Evolutionary conservation across 2,888 invertebrate genomes (phyloP).

Genomic region (Netelia fuscicornis): DNA sequence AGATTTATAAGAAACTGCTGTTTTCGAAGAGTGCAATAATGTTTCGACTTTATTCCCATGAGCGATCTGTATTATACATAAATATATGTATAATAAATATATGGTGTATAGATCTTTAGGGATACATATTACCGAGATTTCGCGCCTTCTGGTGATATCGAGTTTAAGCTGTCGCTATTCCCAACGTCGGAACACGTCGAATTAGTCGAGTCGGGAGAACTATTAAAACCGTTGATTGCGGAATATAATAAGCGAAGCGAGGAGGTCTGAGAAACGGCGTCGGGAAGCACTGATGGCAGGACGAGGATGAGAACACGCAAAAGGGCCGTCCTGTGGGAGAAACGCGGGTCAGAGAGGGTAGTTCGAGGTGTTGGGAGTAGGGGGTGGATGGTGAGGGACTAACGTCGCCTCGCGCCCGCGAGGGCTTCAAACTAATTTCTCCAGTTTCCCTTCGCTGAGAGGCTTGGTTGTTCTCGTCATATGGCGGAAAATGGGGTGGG

Average conservation of each 20-base stretch:
- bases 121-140: not conserved
- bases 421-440: constrained; percentile 61
- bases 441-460: constrained; percentile 29
- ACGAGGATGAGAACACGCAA: not conserved
- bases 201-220: constrained; percentile 56
- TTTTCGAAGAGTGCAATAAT: not conserved
- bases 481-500: constrained; percentile 4
- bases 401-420: constrained; percentile 33
- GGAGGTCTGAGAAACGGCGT: constrained; percentile 13
- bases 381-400: not conserved
- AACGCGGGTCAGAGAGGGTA: constrained; percentile 9
- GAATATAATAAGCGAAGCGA: constrained; percentile 59
- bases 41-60: not conserved
- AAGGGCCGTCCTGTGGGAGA: constrained; percentile 21
- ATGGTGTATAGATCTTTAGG: not conserved
- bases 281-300: not conserved
- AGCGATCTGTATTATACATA: not conserved
- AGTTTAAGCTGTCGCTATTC: constrained; percentile 18
- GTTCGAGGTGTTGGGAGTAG: not conserved
- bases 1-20: not conserved
- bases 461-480: constrained; percentile 34
- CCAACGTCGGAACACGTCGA: constrained; percentile 45
- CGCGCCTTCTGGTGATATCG: not conserved
- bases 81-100: not conserved
- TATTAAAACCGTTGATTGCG: constrained; percentile 61